Conservation (phyloP, 2,888 invertebrate species). For the Xanthostigma xanthostigma region DNA sequence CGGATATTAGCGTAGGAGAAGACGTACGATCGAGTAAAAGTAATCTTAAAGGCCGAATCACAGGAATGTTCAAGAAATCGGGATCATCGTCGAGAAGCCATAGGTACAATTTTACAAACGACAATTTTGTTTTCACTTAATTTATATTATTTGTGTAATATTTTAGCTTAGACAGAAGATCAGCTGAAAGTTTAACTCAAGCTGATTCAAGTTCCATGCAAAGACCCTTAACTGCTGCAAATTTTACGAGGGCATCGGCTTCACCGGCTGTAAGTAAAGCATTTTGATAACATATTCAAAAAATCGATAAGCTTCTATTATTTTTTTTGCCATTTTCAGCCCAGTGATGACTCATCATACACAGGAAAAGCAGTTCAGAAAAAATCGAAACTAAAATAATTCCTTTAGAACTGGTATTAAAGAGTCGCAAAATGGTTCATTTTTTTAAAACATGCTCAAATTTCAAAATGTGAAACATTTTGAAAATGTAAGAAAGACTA, state of each 20-base stretch:
- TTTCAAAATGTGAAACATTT: too few relatives aligned
- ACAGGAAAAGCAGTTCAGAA: too few relatives aligned
- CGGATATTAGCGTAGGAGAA: constrained; percentile 52
- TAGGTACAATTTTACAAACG: constrained; percentile 33
- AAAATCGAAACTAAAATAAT: too few relatives aligned
- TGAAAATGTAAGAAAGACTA: too few relatives aligned
- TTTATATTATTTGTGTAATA: not conserved
- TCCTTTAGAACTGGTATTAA: too few relatives aligned
- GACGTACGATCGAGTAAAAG: constrained; percentile 47
- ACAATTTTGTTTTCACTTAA: constrained; percentile 1
- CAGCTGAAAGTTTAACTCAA: constrained; percentile 13
- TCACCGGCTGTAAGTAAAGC: constrained; percentile 19
- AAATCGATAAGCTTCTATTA: not conserved
- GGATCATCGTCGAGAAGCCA: constrained; percentile 48
- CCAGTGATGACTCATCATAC: too few relatives aligned
- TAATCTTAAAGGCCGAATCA: constrained; percentile 63
- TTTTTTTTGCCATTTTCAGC: too few relatives aligned
- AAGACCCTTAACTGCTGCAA: constrained; percentile 37
- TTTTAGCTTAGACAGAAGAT: constrained; percentile 13
- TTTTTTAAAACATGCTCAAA: too few relatives aligned
- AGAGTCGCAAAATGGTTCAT: too few relatives aligned
- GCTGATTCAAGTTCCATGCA: constrained; percentile 29
- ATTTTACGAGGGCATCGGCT: constrained; percentile 35
- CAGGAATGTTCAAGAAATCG: constrained; percentile 68
- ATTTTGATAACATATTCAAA: constrained; percentile 4